Evolutionary conservation across 1,140 invertebrate genomes (phyloP).

Genomic region (Lasioglossum baleicum): DNA sequence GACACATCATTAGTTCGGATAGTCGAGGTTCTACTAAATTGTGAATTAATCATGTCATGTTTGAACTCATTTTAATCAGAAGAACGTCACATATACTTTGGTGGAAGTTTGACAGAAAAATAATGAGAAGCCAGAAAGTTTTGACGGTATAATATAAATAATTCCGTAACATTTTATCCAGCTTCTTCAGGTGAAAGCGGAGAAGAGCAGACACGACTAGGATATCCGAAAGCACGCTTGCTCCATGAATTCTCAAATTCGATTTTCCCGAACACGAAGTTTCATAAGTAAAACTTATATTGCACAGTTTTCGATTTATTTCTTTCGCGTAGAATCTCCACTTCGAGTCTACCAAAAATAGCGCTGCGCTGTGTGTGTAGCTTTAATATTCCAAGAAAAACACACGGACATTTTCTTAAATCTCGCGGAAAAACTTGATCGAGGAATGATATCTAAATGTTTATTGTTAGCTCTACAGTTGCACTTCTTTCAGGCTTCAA

Average conservation of each 20-base stretch:
- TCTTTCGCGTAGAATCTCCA: not conserved
- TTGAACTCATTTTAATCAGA: too few species aligned
- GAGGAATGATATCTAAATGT: not conserved
- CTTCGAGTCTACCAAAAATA: not conserved
- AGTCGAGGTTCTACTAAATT: too few species aligned
- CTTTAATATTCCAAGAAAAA: not conserved
- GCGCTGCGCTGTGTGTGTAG: not conserved
- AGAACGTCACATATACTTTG: too few species aligned
- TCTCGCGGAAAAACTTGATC: not conserved
- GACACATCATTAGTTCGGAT: too few species aligned
- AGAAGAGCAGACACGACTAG: too few species aligned
- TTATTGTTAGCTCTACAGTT: not conserved
- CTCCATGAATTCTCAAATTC: not conserved
- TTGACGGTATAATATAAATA: not conserved
- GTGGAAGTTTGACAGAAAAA: too few species aligned
- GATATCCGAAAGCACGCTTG: too few species aligned
- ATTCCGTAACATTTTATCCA: too few species aligned
- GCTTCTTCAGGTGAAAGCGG: too few species aligned
- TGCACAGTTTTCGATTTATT: not conserved
- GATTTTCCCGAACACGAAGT: not conserved
- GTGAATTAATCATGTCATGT: too few species aligned
- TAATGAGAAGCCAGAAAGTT: too few species aligned
- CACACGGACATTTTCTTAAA: not conserved
- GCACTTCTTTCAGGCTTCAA: not conserved
- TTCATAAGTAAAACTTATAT: not conserved